Evolutionary conservation across 2,797 vertebrate species (phyloP), one percentile per base, ranked within the genome.

Genomic region (Parambassis ranga): DNA sequence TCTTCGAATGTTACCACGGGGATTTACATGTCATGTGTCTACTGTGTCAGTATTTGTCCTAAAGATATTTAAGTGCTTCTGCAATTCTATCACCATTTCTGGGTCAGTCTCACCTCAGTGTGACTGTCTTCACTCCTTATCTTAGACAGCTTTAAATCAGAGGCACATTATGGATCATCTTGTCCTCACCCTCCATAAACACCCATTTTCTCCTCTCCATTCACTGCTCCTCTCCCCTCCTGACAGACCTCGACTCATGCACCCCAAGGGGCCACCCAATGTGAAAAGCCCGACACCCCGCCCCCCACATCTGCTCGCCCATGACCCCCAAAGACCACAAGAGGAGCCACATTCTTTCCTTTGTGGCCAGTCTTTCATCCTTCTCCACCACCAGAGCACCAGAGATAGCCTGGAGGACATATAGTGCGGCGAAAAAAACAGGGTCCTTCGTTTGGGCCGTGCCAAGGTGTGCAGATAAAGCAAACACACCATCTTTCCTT

Each of bases 281-380:
- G 83, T 85, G 76, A 86, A 87, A 86, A 83, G 79, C 68, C 87
- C 85, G 83, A 87, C 81, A 61, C 69, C 71, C 86, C 64, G 66
- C 77, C 87, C 87, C 86, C 84, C 82, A 83, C 75, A 61, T 77
- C 77, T 73, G 79, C 74, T 77, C 27, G 64, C 78, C 83, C 65
- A 44, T 85, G 86, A 86, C 79, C 82, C 86, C 65, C 71, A 66
- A 74, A 77, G 81, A 87, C 84, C 84, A 84, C 84, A 88, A 89
- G 89, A 90, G 88, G 89, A 91, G 86, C 83, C 77, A 75, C 86
- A 89, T 90, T 89, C 87, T 89, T 90, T 84, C 82, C 86, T 89
- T 90, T 90, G 85, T 88, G 84, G 51, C 65, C 39, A 14, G 48
- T 67, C 83, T 89, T 86, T 87, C 81, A 85, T 89, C 87, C 85